A percentile compares a stretch with the other conserved stretches of the same genome.
Evolutionary conservation across 2,113 vertebrate genomes (phyloP).

Genomic region (Phylloscopus trochilus): DNA sequence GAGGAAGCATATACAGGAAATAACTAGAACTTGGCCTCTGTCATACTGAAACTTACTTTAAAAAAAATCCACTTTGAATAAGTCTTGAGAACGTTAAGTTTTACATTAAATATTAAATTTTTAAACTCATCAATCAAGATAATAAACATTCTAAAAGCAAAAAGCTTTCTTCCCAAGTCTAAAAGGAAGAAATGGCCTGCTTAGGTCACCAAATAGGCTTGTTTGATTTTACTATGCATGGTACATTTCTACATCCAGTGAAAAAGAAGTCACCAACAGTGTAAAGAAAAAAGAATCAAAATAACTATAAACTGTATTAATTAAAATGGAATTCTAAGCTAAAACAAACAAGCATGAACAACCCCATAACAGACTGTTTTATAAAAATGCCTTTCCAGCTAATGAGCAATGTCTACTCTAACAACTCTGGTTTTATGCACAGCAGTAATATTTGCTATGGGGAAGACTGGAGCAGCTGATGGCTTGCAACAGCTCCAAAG

Average conservation of each 20-base stretch:
- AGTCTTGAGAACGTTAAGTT: not conserved
- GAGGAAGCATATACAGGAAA: not conserved
- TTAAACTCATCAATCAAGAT: not conserved
- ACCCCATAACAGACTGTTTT: rapidly evolving
- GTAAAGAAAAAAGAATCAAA: not conserved
- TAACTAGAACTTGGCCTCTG: not conserved
- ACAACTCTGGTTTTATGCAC: not conserved
- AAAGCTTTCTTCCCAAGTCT: not conserved
- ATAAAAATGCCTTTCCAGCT: not conserved
- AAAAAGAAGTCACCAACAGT: not conserved
- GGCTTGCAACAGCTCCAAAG: not conserved
- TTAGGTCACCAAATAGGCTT: not conserved
- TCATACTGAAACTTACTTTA: not conserved
- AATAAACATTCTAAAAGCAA: not conserved
- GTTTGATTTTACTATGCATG: not conserved
- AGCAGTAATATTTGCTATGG: not conserved
- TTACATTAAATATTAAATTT: not conserved
- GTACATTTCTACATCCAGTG: not conserved
- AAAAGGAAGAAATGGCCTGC: not conserved
- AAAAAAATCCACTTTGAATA: not conserved
- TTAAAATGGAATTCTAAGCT: not conserved
- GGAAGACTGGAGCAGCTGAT: not conserved
- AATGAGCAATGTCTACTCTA: not conserved
- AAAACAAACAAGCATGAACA: not conserved
- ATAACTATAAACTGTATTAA: not conserved